Conservation (phyloP, 2,113 vertebrate species). For the Brachyhypopomus gauderio region DNA sequence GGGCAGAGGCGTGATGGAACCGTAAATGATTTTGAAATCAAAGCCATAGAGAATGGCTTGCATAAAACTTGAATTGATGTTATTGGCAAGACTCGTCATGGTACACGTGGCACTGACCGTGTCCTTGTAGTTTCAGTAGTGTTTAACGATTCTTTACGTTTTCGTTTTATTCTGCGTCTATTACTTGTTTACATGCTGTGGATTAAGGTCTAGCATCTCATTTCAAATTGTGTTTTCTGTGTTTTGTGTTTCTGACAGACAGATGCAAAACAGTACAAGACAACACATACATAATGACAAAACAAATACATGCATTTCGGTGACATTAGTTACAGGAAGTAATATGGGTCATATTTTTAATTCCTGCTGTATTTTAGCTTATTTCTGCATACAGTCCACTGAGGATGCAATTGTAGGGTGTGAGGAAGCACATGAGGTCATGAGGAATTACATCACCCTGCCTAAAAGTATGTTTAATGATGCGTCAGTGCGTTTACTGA, state of each 20-base stretch:
- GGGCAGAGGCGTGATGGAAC: constrained; percentile 8
- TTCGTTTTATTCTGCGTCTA: neutral
- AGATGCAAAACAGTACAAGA: constrained; percentile 1
- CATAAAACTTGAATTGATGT: constrained; percentile 12
- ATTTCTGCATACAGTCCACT: constrained; percentile 11
- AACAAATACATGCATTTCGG: neutral
- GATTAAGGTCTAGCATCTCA: neutral
- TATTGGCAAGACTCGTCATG: neutral
- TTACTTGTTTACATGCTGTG: constrained; percentile 42
- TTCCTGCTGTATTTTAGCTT: neutral
- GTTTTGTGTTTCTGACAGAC: constrained; percentile 19
- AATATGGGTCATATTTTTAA: neutral
- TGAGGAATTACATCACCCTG: neutral
- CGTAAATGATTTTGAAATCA: constrained; percentile 1
- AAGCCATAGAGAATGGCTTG: constrained; percentile 18
- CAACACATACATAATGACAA: neutral
- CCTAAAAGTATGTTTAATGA: constrained; percentile 25
- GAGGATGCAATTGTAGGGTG: neutral
- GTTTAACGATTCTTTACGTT: neutral
- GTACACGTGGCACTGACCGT: constrained; percentile 10
- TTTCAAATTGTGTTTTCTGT: constrained; percentile 19
- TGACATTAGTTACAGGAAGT: constrained; percentile 9
- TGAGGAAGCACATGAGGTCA: constrained; percentile 11
- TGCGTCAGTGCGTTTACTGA: constrained; percentile 27
- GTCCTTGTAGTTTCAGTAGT: neutral